Percentiles rank a stretch among this genome's conserved stretches.
Conservation (phyloP, 2,113 vertebrate genomes). For the Eurypyga helias region DNA sequence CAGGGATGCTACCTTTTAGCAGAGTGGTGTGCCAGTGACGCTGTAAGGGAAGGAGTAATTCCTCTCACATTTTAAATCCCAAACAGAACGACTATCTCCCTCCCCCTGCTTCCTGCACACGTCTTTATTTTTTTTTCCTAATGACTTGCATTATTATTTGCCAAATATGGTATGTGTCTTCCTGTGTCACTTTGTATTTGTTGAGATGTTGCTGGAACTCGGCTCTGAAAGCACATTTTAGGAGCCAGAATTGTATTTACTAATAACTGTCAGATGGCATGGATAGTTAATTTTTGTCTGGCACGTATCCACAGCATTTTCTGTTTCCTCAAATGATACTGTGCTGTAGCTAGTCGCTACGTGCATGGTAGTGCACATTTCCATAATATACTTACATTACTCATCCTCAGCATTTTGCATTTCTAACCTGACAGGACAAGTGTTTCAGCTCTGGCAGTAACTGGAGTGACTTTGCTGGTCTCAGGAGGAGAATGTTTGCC, state of each 20-base stretch:
- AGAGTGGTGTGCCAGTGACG: neutral
- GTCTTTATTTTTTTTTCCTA: neutral
- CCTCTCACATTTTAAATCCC: neutral
- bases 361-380: neutral
- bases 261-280: neutral
- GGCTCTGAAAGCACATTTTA: neutral
- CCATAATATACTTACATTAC: neutral
- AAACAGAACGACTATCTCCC: neutral
- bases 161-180: neutral
- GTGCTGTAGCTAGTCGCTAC: neutral
- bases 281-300: neutral
- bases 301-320: neutral
- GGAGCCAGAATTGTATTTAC: neutral
- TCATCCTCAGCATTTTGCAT: neutral
- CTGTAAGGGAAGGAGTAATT: neutral
- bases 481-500: neutral
- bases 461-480: neutral
- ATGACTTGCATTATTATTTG: conserved; percentile 8
- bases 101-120: neutral
- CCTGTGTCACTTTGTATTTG: neutral
- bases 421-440: neutral
- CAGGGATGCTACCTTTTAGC: neutral
- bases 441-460: neutral
- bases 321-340: neutral
- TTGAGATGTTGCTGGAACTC: neutral